Base-by-base conservation (phyloP, 1,140 invertebrate species). In the Drosophila leontia region DNA sequence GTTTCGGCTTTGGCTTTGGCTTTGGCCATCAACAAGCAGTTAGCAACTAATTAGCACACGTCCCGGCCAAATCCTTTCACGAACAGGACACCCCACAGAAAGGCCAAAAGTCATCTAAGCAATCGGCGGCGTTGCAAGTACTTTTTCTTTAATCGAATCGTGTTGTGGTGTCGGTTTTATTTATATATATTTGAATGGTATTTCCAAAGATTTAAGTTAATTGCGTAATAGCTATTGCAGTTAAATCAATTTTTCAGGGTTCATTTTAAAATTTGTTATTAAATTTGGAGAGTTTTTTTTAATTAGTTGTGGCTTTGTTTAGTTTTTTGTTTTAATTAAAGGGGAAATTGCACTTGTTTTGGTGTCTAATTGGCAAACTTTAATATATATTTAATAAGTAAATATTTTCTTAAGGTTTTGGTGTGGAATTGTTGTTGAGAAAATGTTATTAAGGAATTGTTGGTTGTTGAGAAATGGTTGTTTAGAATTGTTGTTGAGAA, bases 21-120 rank as follows among this genome's bases (percentile, higher is more conserved):
- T 9, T 26, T 41, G 47, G 53, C 35, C 64, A 80, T 70, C 76
- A 70, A 42, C 42, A 59, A 63, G 39, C 50, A 71, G 58, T 85
- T 80, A 61, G 58, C 65, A 80, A 67, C 81, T 77, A 80, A 83
- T 85, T 80, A 84, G 55, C 50, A 44, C 45, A 62, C 62, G 47
- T 70, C 67, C 23, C 32, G 23, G 39, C 32, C 47, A 37, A 59
- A 72, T 59, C 67, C 69, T 71, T 58, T 48, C 42, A 19, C 42
- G 11, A 47, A 42, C 51, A 34, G 35, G 7, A 23, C 34, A 7
- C 8, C 5, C 3, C 8, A 0, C 26, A 29, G 13, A 37, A 56
- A 48, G 59, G 34, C 34, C 44, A 45, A 50, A 67, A 50, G 51
- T 41, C 51, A 15, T 26, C n/a, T 37, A 55, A 55, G 15, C 57